These are phyloP conservation scores for Tympanuchus pallidicinctus DNA, from an alignment of 2,113 vertebrate species.

Conservation along the genomic window DNA sequence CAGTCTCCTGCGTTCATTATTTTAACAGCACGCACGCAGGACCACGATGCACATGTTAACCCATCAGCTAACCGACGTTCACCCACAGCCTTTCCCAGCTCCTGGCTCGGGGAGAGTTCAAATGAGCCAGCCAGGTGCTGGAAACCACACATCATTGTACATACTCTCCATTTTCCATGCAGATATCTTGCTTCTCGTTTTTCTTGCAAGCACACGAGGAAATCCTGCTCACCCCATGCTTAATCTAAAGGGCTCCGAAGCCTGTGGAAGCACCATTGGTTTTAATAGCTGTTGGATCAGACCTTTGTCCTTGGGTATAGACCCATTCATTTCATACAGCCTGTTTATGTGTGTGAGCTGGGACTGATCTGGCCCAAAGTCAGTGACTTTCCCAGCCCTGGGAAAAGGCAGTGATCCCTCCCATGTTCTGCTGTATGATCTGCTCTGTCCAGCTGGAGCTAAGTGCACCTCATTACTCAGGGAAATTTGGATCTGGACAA, in stretches of 20 bases:
- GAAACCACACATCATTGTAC: background rate
- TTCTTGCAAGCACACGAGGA: background rate
- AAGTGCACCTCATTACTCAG: constrained; percentile 65
- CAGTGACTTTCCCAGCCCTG: constrained; percentile 43
- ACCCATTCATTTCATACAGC: background rate
- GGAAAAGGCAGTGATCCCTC: constrained; percentile 49
- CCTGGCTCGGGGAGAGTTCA: background rate
- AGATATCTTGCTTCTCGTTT: background rate
- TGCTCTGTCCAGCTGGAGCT: constrained; percentile 66
- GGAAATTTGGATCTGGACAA: constrained; percentile 66
- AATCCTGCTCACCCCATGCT: background rate
- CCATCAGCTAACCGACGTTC: background rate
- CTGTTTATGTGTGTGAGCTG: constrained; percentile 17
- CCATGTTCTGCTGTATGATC: constrained; percentile 13
- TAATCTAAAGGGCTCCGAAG: background rate
- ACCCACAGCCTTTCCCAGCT: background rate
- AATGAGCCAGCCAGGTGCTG: background rate
- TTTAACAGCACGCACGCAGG: constrained; percentile 75
- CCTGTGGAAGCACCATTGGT: background rate
- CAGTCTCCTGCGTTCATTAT: constrained; percentile 79
- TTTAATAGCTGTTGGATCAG: constrained; percentile 1
- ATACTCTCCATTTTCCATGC: background rate
- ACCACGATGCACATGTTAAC: constrained; percentile 31
- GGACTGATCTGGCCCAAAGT: constrained; percentile 1
- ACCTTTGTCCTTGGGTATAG: background rate